These are phyloP conservation scores for Trididemnum miniatum DNA, from an alignment of 23 tunicate species.

Conservation along the genomic window DNA sequence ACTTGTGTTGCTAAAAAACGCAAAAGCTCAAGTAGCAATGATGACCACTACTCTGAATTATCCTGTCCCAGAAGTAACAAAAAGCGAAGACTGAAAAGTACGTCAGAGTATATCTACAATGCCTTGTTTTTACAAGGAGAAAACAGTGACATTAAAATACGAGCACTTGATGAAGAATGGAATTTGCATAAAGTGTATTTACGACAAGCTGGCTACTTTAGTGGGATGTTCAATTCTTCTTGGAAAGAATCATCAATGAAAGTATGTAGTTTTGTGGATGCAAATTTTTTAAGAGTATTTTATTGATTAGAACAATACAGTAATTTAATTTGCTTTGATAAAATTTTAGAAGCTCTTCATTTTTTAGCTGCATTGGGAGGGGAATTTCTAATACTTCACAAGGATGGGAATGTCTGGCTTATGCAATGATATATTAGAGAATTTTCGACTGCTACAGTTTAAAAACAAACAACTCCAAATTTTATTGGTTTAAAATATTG, in stretches of 20 bases:
- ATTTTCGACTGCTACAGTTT: too few species aligned
- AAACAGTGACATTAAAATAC: constrained; percentile 77
- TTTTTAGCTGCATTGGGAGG: too few species aligned
- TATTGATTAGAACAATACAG: too few species aligned
- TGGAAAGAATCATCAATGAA: constrained; percentile 75
- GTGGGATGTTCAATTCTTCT: constrained; percentile 70
- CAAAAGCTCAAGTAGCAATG: not conserved
- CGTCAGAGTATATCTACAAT: constrained; percentile 90
- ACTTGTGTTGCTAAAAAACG: not conserved
- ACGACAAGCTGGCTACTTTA: constrained; percentile 77
- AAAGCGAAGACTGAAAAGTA: constrained; percentile 47
- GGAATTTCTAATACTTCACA: too few species aligned
- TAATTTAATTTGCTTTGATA: too few species aligned
- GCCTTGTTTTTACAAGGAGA: constrained; percentile 88
- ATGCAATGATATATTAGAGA: too few species aligned
- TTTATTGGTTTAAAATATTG: too few species aligned
- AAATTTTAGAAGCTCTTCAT: too few species aligned
- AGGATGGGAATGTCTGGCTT: too few species aligned
- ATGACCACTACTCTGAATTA: not conserved
- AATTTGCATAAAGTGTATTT: constrained; percentile 95
- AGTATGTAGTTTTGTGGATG: too few species aligned
- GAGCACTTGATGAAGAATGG: constrained; percentile 74
- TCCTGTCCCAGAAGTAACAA: constrained; percentile 8
- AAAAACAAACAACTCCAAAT: too few species aligned
- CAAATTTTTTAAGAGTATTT: too few species aligned